A percentile compares a stretch with the other conserved stretches of the same genome.
These are phyloP conservation scores for Poecile atricapillus DNA, from an alignment of 2,113 vertebrate genomes.

Conservation along the genomic window DNA sequence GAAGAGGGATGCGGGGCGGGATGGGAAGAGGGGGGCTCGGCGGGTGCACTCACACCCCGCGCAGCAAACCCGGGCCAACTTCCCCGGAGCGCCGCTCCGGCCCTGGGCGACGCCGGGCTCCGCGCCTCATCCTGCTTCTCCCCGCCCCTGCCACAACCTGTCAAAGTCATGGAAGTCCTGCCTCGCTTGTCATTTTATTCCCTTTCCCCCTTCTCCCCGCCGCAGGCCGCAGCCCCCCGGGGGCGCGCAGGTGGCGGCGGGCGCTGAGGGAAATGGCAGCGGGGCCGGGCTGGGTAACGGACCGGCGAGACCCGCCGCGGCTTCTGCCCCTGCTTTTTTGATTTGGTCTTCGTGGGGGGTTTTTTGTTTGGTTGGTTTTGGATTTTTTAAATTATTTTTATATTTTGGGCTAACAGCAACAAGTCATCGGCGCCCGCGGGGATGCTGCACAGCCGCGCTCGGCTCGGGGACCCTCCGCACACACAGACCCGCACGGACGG, in stretches of 20 bases:
- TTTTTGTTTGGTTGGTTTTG: not conserved
- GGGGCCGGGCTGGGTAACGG: slow-evolving; percentile 26
- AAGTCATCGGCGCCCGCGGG: slow-evolving; percentile 80
- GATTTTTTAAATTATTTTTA: not conserved
- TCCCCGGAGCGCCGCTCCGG: slow-evolving; percentile 71
- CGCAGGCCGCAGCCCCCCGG: slow-evolving; percentile 40
- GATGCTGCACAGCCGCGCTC: slow-evolving; percentile 63
- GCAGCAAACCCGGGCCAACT: slow-evolving; percentile 71
- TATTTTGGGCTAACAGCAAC: slow-evolving; percentile 72
- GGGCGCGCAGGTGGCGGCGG: slow-evolving; percentile 43
- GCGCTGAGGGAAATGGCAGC: slow-evolving; percentile 49
- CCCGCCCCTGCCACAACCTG: slow-evolving; percentile 60
- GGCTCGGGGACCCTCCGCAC: slow-evolving; percentile 36
- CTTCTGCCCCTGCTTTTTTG: not conserved
- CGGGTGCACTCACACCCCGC: slow-evolving; percentile 47
- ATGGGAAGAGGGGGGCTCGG: not conserved
- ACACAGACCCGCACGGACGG: not conserved
- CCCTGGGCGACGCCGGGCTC: slow-evolving; percentile 51
- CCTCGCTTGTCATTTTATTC: not conserved
- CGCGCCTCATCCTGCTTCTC: slow-evolving; percentile 48
- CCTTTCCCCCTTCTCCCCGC: not conserved
- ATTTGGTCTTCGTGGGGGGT: not conserved
- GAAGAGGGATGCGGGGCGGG: not conserved
- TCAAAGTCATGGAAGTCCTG: slow-evolving; percentile 69
- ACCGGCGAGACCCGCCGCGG: not conserved